These are phyloP conservation scores for Sarcophaga variegata DNA, from an alignment of 2,888 invertebrate genomes.

Conservation along the genomic window DNA sequence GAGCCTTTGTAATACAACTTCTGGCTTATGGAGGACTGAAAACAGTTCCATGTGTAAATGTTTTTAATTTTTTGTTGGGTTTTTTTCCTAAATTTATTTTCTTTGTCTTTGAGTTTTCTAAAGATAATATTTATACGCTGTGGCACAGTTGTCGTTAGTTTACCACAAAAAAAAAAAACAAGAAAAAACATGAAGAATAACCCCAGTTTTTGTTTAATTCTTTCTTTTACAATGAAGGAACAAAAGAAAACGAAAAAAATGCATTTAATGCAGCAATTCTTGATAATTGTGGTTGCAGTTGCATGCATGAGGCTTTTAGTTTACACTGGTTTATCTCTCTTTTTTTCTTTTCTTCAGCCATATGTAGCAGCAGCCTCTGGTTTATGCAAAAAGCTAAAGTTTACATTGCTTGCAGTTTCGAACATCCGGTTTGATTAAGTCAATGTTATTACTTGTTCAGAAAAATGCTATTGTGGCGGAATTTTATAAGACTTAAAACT, in stretches of 20 bases:
- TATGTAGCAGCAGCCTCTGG: background rate
- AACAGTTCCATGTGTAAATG: background rate
- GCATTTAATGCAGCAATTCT: slow-evolving; percentile 50
- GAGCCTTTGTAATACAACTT: slow-evolving; percentile 32
- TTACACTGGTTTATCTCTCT: slow-evolving; percentile 26
- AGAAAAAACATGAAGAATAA: background rate
- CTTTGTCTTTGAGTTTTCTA: slow-evolving; percentile 41
- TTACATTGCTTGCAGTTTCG: slow-evolving; percentile 56
- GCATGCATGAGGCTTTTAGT: slow-evolving; percentile 32
- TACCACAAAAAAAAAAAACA: background rate
- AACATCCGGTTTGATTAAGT: slow-evolving; percentile 69
- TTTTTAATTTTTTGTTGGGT: background rate
- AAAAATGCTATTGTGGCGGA: slow-evolving; percentile 45
- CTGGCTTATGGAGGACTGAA: slow-evolving; percentile 24
- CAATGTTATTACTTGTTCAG: slow-evolving; percentile 45
- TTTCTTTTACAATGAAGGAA: slow-evolving; percentile 28
- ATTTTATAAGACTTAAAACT: slow-evolving; percentile 20
- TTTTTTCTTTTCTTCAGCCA: background rate
- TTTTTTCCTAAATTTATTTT: slow-evolving; percentile 32
- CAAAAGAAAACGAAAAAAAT: slow-evolving; percentile 28
- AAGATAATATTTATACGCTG: slow-evolving; percentile 41
- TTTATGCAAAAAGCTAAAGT: slow-evolving; percentile 54
- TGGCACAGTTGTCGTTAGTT: background rate
- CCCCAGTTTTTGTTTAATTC: slow-evolving; percentile 32
- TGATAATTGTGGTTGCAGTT: slow-evolving; percentile 56